Base-by-base conservation (phyloP, 2,888 invertebrate species). In the Gymnosoma rotundatum region DNA sequence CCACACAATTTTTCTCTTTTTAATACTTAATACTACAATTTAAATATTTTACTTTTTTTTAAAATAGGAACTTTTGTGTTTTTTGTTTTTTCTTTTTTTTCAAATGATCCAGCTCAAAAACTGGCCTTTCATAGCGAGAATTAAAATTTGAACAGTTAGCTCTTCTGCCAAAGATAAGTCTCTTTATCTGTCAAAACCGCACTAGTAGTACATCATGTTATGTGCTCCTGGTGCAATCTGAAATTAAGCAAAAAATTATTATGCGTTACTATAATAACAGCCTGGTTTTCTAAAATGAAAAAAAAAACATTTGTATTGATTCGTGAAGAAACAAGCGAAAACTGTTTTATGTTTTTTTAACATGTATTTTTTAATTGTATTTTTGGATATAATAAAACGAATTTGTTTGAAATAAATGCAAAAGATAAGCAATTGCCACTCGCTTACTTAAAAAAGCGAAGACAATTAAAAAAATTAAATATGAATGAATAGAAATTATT, bases 61-160 rank as follows among this genome's bases (percentile, higher is more conserved):
- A 54, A 80, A 80, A 80, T 80, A 80, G 80, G 80, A 80, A 80
- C 80, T 80, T 80, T 80, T 74, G 38, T 67, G 48, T 56, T 54
- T 78, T 69, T 32, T 42, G 10, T 42, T 42, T 72, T 25, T 69
- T 52, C 1, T 36, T 70, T 20, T 58, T 61, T 48, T 50, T 73
- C 38, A 73, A 73, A 67, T 80, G n/a, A 32, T n/a, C 25, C 69
- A 70, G 61, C 61, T 63, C 9, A 52, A 32, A 21, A 32, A 63
- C 61, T 45, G 54, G 63, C 10, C 14, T 52, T 70, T 38, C 69
- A 54, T 42, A 69, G 14, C 21, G 16, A 54, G 67, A 76, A 60
- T 14, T 48, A 16, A 52, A 60, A 58, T 61, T 61, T 52, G 48
- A 70, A 64, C 56, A 70, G 20, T 36, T 70, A 32, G 61, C 78